These are phyloP conservation scores for Erebia epiphron DNA, from an alignment of 2,888 invertebrate genomes.

Conservation along the genomic window DNA sequence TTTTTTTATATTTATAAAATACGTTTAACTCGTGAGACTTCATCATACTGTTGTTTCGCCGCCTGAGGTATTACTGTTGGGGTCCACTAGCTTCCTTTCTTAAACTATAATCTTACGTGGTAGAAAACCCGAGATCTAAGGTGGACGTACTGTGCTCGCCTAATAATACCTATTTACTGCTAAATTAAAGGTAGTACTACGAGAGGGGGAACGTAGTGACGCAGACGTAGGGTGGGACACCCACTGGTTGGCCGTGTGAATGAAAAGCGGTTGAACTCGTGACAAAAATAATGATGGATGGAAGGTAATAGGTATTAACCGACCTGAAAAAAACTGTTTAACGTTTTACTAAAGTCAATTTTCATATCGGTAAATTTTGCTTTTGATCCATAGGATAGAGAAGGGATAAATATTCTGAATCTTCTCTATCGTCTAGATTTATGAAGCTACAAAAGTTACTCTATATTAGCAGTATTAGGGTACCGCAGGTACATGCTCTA, in stretches of 20 bases:
- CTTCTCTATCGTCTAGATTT: background rate
- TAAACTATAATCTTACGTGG: too few relatives aligned
- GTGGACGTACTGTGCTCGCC: background rate
- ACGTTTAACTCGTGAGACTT: too few relatives aligned
- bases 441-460: background rate
- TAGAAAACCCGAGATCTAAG: background rate
- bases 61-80: too few relatives aligned
- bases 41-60: too few relatives aligned
- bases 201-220: background rate
- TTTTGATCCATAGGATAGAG: background rate
- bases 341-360: background rate
- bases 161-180: background rate
- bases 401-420: background rate
- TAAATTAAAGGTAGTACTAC: background rate
- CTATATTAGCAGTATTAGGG: background rate
- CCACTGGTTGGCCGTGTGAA: background rate
- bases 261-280: background rate
- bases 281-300: background rate
- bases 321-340: background rate
- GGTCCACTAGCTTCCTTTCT: too few relatives aligned
- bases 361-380: background rate
- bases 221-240: background rate
- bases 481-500: background rate
- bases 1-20: too few relatives aligned
- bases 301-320: background rate